Evolutionary conservation across 2,113 vertebrate species (phyloP), one percentile per base, ranked within the genome.

Genomic region (Dendrocopos noguchii): DNA sequence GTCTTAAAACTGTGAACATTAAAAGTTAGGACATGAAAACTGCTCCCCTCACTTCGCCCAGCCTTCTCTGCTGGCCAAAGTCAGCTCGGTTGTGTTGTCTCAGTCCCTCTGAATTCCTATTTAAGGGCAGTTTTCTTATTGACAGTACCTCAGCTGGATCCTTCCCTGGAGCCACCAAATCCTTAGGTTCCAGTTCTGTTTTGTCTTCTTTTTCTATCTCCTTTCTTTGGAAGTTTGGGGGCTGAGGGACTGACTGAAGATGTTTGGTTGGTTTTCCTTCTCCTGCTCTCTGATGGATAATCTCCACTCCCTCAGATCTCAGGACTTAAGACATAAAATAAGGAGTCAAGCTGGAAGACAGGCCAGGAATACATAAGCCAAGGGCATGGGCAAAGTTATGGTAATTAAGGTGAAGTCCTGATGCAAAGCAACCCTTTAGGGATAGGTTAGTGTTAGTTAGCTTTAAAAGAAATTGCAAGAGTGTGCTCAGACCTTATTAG

Each of bases 361-460:
- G 64, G 15, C 20, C 27, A 80, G 64, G 33, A 47, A 46, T 80
- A 46, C 0, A 7, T 19, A 63, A 76, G 3, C 20, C 50, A 73
- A 36, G 36, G 81, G 22, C 14, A 68, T 19, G 16, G 59, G 52
- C 64, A 77, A 85, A 89, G 50, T 60, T 80, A 6, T 22, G 59
- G 73, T 93, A 93, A 94, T 95, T 90, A 91, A 95, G 70, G 72
- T 44, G 61, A 15, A 67, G 28, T 52, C 60, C 56, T 93, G 82
- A 67, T 8, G 4, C 1, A 88, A 67, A 86, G n/a, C 50, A 89
- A 33, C 44, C 18, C 71, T 77, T 78, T 50, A 78, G 60, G 80
- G 68, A 53, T 52, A 44, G 24, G 17, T 94, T 74, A 80, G 3
- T 28, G 61, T 93, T 92, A 94, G 90, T 92, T 91, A 88, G 84